Evolutionary conservation across 2,797 vertebrate genomes (phyloP), one percentile per base, ranked within the genome.

Genomic region (Sarcoramphus papa): DNA sequence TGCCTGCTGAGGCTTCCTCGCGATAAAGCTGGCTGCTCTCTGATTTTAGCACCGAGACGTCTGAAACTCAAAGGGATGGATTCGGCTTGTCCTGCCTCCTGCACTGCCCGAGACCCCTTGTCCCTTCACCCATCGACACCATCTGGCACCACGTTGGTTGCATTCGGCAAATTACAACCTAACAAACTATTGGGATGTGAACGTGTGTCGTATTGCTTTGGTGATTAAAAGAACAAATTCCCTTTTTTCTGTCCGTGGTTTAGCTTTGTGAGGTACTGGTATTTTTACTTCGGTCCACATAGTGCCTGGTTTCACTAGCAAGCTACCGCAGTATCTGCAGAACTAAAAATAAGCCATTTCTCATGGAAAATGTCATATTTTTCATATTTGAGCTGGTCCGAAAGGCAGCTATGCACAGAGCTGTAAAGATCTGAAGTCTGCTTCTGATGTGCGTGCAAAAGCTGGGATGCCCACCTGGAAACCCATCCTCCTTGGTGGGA

Each of bases 161-260:
- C 4, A 2, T 65, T 31, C 4, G 9, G 24, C 48, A 23, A 35
- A 53, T 28, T 21, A 4, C 40, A 43, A 2, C 12, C 17, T 5
- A 12, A 23, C 47, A 21, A 45, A 18, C 24, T 6, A 1, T 6
- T 0, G 0, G 47, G 31, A 48, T 47, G 43, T 9, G 31, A 45
- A 40, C 1, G 0, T 28, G 13, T 8, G 10, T 37, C 2, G 0
- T 1, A 3, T 2, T 23, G 57, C 16, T 63, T 21, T 33, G 20
- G 16, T 22, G 57, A 19, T 80, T 31, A 27, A 37, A 83, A 65
- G 30, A 84, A 50, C 14, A n/a, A 78, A 65, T 51, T 14, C 33
- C 28, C 12, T 18, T 72, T 57, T 87, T 78, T 8, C 24, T 81
- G 37, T 2, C 53, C 1, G 0, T 35, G 43, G 9, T 57, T 89